Evolutionary conservation across 2,888 invertebrate genomes (phyloP).

Genomic region (Eurytoma californica): DNA sequence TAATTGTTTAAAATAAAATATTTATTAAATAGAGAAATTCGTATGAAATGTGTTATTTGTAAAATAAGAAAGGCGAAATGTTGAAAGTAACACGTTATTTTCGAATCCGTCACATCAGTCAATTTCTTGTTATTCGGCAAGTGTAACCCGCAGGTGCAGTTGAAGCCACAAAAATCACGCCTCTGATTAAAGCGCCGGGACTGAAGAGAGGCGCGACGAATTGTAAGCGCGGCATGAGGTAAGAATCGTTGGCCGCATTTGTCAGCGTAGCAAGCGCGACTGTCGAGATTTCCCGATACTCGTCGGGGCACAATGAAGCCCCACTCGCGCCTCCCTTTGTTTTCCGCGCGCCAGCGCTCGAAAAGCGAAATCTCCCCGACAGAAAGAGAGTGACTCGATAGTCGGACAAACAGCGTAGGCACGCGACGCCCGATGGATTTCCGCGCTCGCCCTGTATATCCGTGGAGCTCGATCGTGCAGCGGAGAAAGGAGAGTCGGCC

Average conservation of each 20-base stretch:
- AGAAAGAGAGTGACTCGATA: conserved; percentile 27
- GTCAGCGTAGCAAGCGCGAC: conserved; percentile 1
- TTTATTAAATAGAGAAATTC: too few species aligned
- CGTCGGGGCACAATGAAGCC: background rate
- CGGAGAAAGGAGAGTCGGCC: background rate
- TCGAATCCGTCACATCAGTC: background rate
- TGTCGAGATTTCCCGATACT: conserved; percentile 26
- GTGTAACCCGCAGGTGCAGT: background rate
- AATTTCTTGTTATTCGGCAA: background rate
- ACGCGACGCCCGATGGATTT: background rate
- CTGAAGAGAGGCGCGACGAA: background rate
- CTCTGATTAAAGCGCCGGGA: background rate
- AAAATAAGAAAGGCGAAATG: background rate
- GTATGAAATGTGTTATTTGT: background rate
- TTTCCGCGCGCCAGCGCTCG: conserved; percentile 14
- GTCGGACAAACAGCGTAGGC: conserved; percentile 34
- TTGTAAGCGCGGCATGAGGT: conserved; percentile 2
- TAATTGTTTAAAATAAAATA: too few species aligned
- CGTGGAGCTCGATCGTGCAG: background rate
- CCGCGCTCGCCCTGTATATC: background rate
- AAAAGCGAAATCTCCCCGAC: background rate
- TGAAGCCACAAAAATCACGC: background rate
- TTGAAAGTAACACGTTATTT: background rate
- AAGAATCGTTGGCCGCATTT: conserved; percentile 33
- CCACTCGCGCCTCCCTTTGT: conserved; percentile 23